These are phyloP conservation scores for Sebastes aleutianus DNA, from an alignment of 2,797 vertebrate species.

Conservation along the genomic window DNA sequence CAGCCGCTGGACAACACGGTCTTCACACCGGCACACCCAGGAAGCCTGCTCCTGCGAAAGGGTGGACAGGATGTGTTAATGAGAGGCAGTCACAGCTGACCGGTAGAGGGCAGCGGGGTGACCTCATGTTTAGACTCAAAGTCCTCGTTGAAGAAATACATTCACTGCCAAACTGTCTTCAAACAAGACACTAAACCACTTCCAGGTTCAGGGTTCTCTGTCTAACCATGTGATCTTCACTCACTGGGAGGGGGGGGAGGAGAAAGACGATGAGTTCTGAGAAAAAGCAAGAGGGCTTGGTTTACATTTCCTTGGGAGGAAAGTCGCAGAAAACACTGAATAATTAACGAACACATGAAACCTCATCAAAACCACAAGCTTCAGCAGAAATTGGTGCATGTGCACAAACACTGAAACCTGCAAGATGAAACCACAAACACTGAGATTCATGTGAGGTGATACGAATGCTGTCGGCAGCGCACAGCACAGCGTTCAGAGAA, in stretches of 20 bases:
- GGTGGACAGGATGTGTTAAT: background rate
- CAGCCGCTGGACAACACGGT: constrained; percentile 91
- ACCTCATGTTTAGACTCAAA: background rate
- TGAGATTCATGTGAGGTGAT: background rate
- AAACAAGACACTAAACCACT: background rate
- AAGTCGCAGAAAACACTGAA: background rate
- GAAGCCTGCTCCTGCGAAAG: constrained; percentile 91
- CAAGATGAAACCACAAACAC: background rate
- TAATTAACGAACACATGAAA: background rate
- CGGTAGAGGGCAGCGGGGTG: background rate
- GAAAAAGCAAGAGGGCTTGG: constrained; percentile 8
- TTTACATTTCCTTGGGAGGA: constrained; percentile 6
- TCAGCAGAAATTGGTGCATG: background rate
- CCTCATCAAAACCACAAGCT: constrained; percentile 20
- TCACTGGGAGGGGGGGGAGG: background rate
- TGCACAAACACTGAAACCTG: background rate
- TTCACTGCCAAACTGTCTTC: background rate
- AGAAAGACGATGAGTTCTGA: constrained; percentile 7
- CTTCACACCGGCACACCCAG: constrained; percentile 94
- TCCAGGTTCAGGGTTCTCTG: background rate
- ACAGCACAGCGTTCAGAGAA: background rate
- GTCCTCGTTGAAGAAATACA: background rate
- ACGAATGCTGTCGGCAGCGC: background rate
- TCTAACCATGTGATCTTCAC: background rate
- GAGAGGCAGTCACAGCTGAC: background rate